Percentiles rank a stretch among this genome's conserved stretches.
Evolutionary conservation across 2,797 vertebrate genomes (phyloP).

Genomic region (Hippocampus kuda): DNA sequence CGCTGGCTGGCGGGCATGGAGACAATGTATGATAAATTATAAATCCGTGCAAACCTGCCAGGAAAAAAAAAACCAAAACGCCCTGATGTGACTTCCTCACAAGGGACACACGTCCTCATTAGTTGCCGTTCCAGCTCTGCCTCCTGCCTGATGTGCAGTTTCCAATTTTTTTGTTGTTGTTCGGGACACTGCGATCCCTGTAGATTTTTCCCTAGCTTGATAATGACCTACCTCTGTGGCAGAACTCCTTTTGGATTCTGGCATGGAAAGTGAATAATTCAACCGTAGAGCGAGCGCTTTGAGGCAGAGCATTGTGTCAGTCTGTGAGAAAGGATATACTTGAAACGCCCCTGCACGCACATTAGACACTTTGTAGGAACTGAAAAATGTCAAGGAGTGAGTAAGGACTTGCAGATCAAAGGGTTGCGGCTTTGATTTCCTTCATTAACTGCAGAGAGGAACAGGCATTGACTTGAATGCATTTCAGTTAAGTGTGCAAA

Average conservation of each 20-base stretch:
- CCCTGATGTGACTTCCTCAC: neutral
- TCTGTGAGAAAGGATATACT: neutral
- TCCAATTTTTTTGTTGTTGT: neutral
- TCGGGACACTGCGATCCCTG: neutral
- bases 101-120: slow-evolving; percentile 7
- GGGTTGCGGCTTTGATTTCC: too few species aligned
- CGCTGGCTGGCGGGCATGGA: neutral
- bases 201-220: neutral
- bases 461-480: too few species aligned
- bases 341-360: neutral
- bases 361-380: neutral
- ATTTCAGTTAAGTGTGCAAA: too few species aligned
- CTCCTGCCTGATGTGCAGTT: slow-evolving; percentile 14
- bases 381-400: too few species aligned
- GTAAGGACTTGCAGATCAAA: too few species aligned
- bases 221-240: neutral
- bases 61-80: neutral
- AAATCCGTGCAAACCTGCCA: neutral
- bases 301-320: neutral
- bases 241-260: neutral
- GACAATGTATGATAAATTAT: neutral
- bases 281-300: neutral
- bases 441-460: too few species aligned
- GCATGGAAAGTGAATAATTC: neutral
- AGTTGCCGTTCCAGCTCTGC: slow-evolving; percentile 8